Evolutionary conservation across 2,113 vertebrate genomes (phyloP), one percentile per base, ranked within the genome.

Genomic region (Oryzias woworae): DNA sequence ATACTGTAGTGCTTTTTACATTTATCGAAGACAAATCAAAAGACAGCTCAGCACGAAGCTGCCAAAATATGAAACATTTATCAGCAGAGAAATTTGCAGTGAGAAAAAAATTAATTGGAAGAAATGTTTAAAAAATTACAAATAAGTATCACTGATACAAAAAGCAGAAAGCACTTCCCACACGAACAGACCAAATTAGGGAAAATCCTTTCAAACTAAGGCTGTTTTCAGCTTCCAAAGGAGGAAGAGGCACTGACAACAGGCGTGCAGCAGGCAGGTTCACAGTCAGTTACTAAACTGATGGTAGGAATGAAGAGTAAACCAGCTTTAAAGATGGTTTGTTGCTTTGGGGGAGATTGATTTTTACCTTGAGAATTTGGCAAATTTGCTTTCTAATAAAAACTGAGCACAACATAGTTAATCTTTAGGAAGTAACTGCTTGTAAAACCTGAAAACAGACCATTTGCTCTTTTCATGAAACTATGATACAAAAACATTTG

Each of bases 41-140:
- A 1, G 53, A 23, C n/a, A 41, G 23, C 22, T 44, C 14, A 24
- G 28, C 24, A 59, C 6, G 13, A 24, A 20, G 4, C 46, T 28
- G 31, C 50, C 55, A 22, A 64, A 71, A 63, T 49, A 63, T 54
- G 28, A 3, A 64, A 43, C 66, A 62, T 85, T 75, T 77, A 83
- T 79, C 62, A 53, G 28, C 47, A 46, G 13, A 49, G 17, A 45
- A 42, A 26, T 0, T 36, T 36, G 10, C 36, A 12, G 36, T 36
- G 8, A 53, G 36, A 28, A 8, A 53, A 4, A 12, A 58, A 14
- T 22, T 16, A 3, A 23, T 10, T 18, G 17, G 28, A 18, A 20
- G 20, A 22, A 53, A n/a, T n/a, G n/a, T n/a, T n/a, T n/a, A n/a
- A n/a, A n/a, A n/a, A n/a, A 10, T 50, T 14, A 52, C 4, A 23